Evolutionary conservation across 2,888 invertebrate genomes (phyloP), one percentile per base, ranked within the genome.

Genomic region (Colostygia pectinataria): DNA sequence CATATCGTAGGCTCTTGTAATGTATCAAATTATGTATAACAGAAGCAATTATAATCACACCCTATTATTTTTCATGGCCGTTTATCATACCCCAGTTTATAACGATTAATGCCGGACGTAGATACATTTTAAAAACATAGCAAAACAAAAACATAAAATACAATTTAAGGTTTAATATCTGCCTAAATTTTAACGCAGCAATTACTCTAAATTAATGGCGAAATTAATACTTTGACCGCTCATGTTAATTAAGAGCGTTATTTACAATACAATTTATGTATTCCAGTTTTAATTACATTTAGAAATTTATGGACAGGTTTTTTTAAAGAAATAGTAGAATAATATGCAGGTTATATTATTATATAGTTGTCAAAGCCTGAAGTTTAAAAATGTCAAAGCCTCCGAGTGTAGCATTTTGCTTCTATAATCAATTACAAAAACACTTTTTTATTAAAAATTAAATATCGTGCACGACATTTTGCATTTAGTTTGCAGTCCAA

Each of bases 151-250:
- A 77, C 82, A 87, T 88, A 87, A 87, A 52, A 84, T 80, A 85
- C 67, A 80, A 82, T 84, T 84, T 80, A 80, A 80, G 76, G 69
- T 74, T 73, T 80, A 82, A 81, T 86, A 81, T 83, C 79, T 79
- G 74, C 69, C 76, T 74, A 77, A 87, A 82, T 82, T 83, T 78
- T 77, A 78, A 74, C 76, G 66, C 69, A 68, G 80, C 82, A 87
- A 87, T 90, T 88, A 89, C 71, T 88, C 84, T 81, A 76, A 83
- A 83, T 87, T 89, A 86, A 86, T 86, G 87, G 81, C 74, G 87
- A 88, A 89, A 88, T 86, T 85, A 88, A 90, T 90, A 89, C 85
- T 87, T 88, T 85, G 79, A 81, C 81, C 80, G 85, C 73, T 80
- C 77, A 74, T 80, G 83, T 83, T 85, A 83, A 89, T 89, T 85